Conservation (phyloP, 2,888 invertebrate genomes). For the Pollenia amentaria region DNA sequence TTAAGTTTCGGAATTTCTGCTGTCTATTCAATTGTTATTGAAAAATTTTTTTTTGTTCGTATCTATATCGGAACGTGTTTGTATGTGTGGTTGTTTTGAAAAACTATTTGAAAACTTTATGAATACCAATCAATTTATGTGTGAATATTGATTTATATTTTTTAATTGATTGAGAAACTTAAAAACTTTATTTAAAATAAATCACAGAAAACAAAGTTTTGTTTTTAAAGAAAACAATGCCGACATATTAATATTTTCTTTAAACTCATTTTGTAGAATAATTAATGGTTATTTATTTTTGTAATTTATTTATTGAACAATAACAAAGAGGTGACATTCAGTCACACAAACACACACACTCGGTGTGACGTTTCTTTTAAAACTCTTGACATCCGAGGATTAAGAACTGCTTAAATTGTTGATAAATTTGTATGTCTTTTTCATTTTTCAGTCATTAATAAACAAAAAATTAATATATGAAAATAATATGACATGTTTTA, state of each 20-base stretch:
- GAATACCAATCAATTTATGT: conserved; percentile 23
- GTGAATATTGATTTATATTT: conserved; percentile 30
- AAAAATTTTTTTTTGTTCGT: conserved; percentile 14
- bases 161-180: conserved; percentile 48
- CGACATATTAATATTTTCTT: conserved; percentile 37
- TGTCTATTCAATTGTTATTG: conserved; percentile 30
- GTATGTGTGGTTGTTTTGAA: not conserved
- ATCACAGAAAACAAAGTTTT: conserved; percentile 36
- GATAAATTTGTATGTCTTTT: conserved; percentile 51
- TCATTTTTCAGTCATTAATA: conserved; percentile 29
- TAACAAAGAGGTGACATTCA: conserved; percentile 21
- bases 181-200: conserved; percentile 29
- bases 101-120: conserved; percentile 41
- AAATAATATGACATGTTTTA: not conserved
- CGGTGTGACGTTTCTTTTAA: conserved; percentile 12
- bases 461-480: not conserved
- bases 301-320: conserved; percentile 49
- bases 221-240: conserved; percentile 60
- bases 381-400: conserved; percentile 57
- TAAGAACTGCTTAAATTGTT: conserved; percentile 58
- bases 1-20: conserved; percentile 42
- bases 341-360: conserved; percentile 18
- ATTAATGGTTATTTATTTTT: conserved; percentile 59
- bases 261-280: conserved; percentile 8
- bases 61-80: not conserved